Conservation (phyloP, 2,888 invertebrate species). For the Junonia oenone region DNA sequence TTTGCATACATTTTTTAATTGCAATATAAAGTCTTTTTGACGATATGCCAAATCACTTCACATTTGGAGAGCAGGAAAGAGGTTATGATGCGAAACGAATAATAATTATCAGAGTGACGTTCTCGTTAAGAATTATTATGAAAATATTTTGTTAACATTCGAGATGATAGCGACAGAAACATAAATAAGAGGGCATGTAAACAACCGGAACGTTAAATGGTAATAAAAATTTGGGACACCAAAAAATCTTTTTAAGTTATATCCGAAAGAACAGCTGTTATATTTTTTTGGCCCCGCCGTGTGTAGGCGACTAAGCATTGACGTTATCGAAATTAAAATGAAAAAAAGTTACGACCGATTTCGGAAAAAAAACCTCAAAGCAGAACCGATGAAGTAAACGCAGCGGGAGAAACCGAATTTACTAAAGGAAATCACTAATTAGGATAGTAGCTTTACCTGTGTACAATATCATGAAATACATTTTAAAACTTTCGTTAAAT, state of each 20-base stretch:
- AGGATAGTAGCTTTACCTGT: background rate
- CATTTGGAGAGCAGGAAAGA: constrained; percentile 3
- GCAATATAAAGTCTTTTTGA: background rate
- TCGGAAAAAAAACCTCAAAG: background rate
- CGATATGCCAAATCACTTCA: constrained; percentile 7
- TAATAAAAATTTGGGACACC: constrained; percentile 25
- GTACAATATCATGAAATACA: background rate
- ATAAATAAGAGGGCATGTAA: background rate
- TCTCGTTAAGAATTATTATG: background rate
- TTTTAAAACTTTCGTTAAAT: background rate
- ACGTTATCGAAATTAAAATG: background rate
- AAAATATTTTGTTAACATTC: background rate
- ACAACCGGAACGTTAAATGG: constrained; percentile 1
- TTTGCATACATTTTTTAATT: background rate
- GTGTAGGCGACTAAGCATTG: background rate
- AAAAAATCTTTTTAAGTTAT: constrained; percentile 3
- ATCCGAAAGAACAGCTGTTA: background rate
- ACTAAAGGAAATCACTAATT: background rate
- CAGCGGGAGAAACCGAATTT: background rate
- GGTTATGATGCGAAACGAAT: constrained; percentile 3
- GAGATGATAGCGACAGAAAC: background rate
- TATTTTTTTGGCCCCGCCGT: background rate
- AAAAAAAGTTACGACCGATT: background rate
- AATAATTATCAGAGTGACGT: background rate
- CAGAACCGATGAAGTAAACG: background rate